Evolutionary conservation across 2,888 invertebrate species (phyloP).

Genomic region (Thera obeliscata): DNA sequence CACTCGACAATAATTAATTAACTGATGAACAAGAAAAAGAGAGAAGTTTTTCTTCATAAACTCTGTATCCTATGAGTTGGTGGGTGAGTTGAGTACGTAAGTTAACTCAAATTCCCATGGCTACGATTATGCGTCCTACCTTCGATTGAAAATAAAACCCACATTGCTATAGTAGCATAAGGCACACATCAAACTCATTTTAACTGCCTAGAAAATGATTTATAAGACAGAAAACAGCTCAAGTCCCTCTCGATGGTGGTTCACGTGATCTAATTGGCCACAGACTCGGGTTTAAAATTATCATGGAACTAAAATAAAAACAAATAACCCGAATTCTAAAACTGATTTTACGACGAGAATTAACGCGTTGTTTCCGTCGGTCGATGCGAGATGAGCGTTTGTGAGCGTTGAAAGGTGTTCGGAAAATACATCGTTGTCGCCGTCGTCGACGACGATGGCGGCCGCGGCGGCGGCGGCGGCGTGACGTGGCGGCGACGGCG

Average conservation of each 20-base stretch:
- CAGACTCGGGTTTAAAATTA: slow-evolving; percentile 79
- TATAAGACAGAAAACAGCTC: slow-evolving; percentile 23
- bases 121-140: background rate
- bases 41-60: too few species aligned
- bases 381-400: slow-evolving; percentile 82
- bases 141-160: background rate
- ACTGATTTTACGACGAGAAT: slow-evolving; percentile 85
- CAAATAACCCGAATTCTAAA: slow-evolving; percentile 84
- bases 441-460: slow-evolving; percentile 45
- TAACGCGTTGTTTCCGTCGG: slow-evolving; percentile 85
- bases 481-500: slow-evolving; percentile 48
- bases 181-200: slow-evolving; percentile 8
- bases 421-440: slow-evolving; percentile 75
- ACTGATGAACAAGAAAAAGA: too few species aligned
- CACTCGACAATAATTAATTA: too few species aligned
- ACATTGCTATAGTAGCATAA: slow-evolving; percentile 1
- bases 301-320: slow-evolving; percentile 83
- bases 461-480: slow-evolving; percentile 46
- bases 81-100: background rate
- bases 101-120: background rate
- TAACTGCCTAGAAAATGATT: slow-evolving; percentile 20
- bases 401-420: slow-evolving; percentile 83
- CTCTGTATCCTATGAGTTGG: background rate
- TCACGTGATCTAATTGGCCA: slow-evolving; percentile 80
- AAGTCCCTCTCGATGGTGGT: slow-evolving; percentile 54